Base-by-base conservation (phyloP, 2,113 vertebrate species). In the Mugil cephalus region DNA sequence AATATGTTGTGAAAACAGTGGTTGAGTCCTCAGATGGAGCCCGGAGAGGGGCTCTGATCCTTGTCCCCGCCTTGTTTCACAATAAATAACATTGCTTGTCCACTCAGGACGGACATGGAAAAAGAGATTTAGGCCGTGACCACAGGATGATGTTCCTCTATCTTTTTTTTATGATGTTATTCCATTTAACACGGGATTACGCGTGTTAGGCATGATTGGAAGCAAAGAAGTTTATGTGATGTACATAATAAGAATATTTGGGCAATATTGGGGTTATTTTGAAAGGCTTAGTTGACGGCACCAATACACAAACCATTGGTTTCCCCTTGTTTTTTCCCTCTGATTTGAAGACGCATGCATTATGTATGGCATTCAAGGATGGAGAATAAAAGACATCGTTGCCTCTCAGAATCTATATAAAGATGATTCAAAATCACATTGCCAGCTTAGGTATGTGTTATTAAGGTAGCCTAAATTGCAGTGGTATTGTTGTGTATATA, bases 61-160 rank as follows among this genome's bases (percentile, higher is more conserved):
- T 87, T 93, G 92, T 94, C 81, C 67, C 59, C 17, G 64, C 74
- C 89, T 89, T 93, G 92, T 93, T 93, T 78, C 78, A 69, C 77
- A 84, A 73, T 89, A 93, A 93, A 93, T 91, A 93, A 92, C 89
- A 92, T 78, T 47, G 82, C 92, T 93, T 92, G 90, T 94, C 87
- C 87, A 91, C 83, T 91, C 79, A 89, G 77, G 40, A 66, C 14
- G 48, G 81, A 94, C 88, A 93, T 83, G 88, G 52, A 89, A 92
- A n/a, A 91, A 89, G 87, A 88, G 91, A 91, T 91, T 94, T 93
- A 91, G 77, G 63, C 70, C 62, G 55, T 82, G 74, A 58, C 86
- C 67, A 68, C 3, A 42, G 73, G 77, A 89, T 82, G 87, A 90
- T 91, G 82, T 86, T 93, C 90, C 70, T 79, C 89, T 89, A 73